Evolutionary conservation across 2,797 vertebrate genomes (phyloP).

Genomic region (Pogonophryne albipinna): DNA sequence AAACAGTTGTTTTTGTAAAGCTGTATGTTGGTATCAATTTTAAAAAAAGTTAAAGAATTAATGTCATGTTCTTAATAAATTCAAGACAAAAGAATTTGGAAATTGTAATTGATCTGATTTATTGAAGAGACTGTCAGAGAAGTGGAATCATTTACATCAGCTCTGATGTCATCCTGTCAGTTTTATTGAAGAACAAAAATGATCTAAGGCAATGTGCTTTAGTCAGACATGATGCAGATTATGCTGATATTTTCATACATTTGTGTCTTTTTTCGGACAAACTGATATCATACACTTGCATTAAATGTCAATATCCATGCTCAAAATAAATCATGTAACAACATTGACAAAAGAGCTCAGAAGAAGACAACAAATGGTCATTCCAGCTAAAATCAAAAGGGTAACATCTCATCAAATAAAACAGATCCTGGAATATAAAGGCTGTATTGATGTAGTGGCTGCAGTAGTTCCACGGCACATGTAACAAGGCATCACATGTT

Average conservation of each 20-base stretch:
- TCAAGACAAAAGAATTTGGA: neutral
- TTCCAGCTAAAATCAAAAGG: constrained; percentile 8
- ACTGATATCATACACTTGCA: constrained; percentile 25
- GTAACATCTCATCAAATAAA: constrained; percentile 10
- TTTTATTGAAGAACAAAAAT: constrained; percentile 55
- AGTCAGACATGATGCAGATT: constrained; percentile 49
- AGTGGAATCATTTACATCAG: constrained; percentile 32
- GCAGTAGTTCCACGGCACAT: constrained; percentile 38
- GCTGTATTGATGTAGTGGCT: constrained; percentile 23
- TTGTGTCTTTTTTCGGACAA: constrained; percentile 19
- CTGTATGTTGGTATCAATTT: constrained; percentile 17
- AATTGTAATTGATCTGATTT: constrained; percentile 51
- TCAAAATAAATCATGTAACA: constrained; percentile 17
- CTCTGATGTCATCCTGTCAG: constrained; percentile 33
- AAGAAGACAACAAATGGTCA: constrained; percentile 27
- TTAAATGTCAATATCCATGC: constrained; percentile 46
- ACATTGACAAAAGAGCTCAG: neutral
- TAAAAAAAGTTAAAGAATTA: constrained; percentile 4
- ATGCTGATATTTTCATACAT: constrained; percentile 30
- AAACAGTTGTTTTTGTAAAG: constrained; percentile 25
- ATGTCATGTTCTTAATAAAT: constrained; percentile 39
- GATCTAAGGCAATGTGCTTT: constrained; percentile 68
- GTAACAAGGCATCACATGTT: constrained; percentile 50
- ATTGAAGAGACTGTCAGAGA: constrained; percentile 54
- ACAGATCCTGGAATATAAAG: constrained; percentile 13